phyloP scores from a whole-genome alignment of 2,888 invertebrate genomes.

The Lepidonotus clava region DNA sequence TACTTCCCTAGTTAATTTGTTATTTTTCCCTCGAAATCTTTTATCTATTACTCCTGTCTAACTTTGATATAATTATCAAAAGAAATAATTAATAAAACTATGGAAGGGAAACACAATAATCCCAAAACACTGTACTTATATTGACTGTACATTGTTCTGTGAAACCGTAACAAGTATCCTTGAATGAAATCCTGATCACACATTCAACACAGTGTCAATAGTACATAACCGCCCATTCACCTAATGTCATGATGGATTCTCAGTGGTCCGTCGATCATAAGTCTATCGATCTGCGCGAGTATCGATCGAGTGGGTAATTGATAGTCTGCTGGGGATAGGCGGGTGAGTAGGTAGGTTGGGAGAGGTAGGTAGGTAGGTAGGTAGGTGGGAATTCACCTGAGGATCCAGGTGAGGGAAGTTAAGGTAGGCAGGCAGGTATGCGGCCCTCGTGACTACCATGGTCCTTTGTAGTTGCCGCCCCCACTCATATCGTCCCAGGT shows the following conservation, averaged over 20 bases:
- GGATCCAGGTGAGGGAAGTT: neutral
- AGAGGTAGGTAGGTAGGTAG: neutral
- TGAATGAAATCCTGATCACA: too few relatives aligned
- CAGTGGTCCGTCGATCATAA: neutral
- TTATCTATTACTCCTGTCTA: too few relatives aligned
- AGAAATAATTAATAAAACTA: too few relatives aligned
- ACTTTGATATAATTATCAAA: too few relatives aligned
- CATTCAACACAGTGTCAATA: neutral
- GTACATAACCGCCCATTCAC: neutral
- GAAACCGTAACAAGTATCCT: too few relatives aligned
- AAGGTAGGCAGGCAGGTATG: neutral
- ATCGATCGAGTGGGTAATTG: conserved; percentile 1
- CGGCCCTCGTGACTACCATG: neutral
- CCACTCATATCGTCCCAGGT: neutral
- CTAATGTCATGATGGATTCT: neutral
- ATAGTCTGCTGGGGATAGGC: neutral
- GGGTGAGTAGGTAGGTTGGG: neutral
- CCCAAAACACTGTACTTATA: too few relatives aligned
- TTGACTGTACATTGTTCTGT: too few relatives aligned
- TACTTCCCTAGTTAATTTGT: too few relatives aligned
- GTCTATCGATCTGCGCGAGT: neutral
- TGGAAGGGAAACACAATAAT: too few relatives aligned
- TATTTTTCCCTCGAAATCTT: too few relatives aligned
- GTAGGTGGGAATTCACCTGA: neutral
- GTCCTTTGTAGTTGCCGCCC: neutral